phyloP scores from a whole-genome alignment of 1,140 invertebrate species.

The Drosophila pallidifrons region DNA sequence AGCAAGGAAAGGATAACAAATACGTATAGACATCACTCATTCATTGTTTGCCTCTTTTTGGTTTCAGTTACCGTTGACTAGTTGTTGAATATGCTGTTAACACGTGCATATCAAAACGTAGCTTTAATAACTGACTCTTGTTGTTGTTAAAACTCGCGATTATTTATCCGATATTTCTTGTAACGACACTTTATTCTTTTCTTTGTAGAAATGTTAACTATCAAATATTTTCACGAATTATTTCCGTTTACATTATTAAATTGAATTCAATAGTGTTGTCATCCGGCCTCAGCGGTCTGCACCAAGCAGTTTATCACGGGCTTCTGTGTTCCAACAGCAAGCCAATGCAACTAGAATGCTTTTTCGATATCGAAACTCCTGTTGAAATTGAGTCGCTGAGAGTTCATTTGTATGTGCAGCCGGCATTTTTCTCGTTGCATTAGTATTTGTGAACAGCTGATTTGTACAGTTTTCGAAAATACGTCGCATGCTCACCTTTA shows the following conservation, averaged over 20 bases:
- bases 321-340: slow-evolving; percentile 47
- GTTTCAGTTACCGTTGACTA: neutral
- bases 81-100: slow-evolving; percentile 13
- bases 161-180: neutral
- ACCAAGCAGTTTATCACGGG: slow-evolving; percentile 67
- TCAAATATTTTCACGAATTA: neutral
- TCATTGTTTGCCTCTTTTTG: neutral
- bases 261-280: neutral
- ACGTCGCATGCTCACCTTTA: slow-evolving; percentile 48
- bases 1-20: slow-evolving; percentile 24
- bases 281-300: slow-evolving; percentile 40
- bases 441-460: slow-evolving; percentile 47
- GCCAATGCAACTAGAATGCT: neutral
- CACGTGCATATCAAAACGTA: slow-evolving; percentile 50
- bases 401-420: slow-evolving; percentile 26
- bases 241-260: slow-evolving; percentile 13
- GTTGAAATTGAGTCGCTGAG: neutral
- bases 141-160: neutral
- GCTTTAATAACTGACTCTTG: slow-evolving; percentile 41
- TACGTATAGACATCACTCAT: neutral
- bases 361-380: slow-evolving; percentile 63
- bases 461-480: slow-evolving; percentile 34
- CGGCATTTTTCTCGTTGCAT: slow-evolving; percentile 54
- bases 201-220: too few species aligned
- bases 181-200: neutral